Base-by-base conservation (phyloP, 2,797 vertebrate species). In the Remorina albescens region DNA sequence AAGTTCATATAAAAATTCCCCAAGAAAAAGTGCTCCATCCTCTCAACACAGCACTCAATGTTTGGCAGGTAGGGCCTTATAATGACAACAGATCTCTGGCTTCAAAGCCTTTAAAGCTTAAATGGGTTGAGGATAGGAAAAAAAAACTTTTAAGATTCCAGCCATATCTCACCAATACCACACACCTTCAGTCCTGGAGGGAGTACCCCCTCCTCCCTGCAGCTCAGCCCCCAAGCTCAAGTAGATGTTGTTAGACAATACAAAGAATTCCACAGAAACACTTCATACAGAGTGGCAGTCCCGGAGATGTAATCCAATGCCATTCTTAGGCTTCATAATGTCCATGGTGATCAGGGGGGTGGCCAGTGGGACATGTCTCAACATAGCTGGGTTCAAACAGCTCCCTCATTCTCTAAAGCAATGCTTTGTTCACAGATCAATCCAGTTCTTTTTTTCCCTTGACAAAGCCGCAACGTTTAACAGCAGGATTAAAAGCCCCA, bases 281-380 rank as follows among this genome's bases (percentile, higher is more conserved):
- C 93, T 95, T 95, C 93, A 93, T 93, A 94, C 86, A 89, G 92
- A 95, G 92, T 94, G 94, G 93, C 95, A 92, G 92, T 93, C 90
- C 92, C 88, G 86, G 90, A 93, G 93, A 93, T 95, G 95, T 95
- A 96, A 96, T 94, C 92, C 94, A 95, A 96, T 89, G 92, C 95
- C 93, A 91, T 93, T 95, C 94, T 94, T 92, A 84, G 92, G 93
- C 93, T 95, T 95, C 94, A 93, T 93, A 92, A 94, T 95, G 94
- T 95, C 94, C 90, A 46, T 47, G 82, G 90, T 90, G 93, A 95
- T 94, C 92, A 75, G 84, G 88, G 91, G 90, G 89, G 88, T 86
- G 93, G 93, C 92, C 88, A 76, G 89, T 68, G 85, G 90, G 92
- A 94, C 94, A 88, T 94, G 95, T 93, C 95, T 93, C 92, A 74